These are phyloP conservation scores for Phymastichus coffea DNA, from an alignment of 1,140 invertebrate species.

Conservation along the genomic window DNA sequence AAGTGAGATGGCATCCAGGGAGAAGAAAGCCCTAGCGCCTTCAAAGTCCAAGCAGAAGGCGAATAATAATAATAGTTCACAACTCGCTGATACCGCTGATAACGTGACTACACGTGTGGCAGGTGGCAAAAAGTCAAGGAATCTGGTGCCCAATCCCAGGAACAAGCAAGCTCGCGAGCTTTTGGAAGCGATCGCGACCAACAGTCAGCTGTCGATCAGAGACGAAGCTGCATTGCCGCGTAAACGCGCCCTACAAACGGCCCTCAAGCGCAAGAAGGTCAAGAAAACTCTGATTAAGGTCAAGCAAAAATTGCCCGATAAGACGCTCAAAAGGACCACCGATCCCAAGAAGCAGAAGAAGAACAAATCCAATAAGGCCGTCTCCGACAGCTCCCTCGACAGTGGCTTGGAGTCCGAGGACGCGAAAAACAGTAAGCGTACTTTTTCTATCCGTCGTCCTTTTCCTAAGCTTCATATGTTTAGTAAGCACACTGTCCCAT, in stretches of 20 bases:
- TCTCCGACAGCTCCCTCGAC: not conserved
- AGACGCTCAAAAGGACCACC: conserved; percentile 43
- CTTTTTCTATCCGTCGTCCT: not conserved
- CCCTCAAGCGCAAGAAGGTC: conserved; percentile 44
- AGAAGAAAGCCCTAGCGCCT: conserved; percentile 57
- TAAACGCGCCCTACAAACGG: conserved; percentile 46
- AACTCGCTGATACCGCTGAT: not conserved
- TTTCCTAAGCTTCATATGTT: too few species aligned
- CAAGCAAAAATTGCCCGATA: conserved; percentile 49
- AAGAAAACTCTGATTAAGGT: conserved; percentile 48
- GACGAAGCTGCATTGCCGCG: conserved; percentile 49
- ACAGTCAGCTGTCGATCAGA: conserved; percentile 47
- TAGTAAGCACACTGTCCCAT: too few species aligned
- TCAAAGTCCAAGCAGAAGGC: conserved; percentile 55
- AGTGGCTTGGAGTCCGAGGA: conserved; percentile 14
- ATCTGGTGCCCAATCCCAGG: conserved; percentile 36
- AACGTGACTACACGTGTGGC: not conserved
- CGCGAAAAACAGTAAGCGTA: conserved; percentile 19
- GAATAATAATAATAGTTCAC: conserved; percentile 48
- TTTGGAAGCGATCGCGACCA: conserved; percentile 41
- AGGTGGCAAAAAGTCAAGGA: not conserved
- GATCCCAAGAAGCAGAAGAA: conserved; percentile 42
- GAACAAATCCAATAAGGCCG: too few species aligned
- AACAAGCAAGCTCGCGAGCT: conserved; percentile 45
- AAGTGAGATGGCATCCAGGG: conserved; percentile 60